Percentiles rank a stretch among this genome's conserved stretches.
Evolutionary conservation across 2,113 vertebrate species (phyloP).

Genomic region (Origma solitaria): DNA sequence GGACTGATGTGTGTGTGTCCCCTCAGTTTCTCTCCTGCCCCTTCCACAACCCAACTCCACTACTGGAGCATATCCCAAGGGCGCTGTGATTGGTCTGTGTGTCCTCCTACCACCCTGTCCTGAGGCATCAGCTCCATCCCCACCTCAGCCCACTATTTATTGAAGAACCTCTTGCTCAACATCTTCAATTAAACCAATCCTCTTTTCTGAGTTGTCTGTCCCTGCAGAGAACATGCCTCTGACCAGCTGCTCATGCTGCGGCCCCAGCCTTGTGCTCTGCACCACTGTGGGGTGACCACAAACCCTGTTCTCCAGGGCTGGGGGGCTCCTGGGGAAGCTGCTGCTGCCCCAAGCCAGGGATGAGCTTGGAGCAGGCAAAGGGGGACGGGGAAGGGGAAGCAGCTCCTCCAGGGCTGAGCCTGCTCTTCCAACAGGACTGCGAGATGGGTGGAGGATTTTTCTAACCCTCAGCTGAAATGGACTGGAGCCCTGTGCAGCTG

Average conservation of each 20-base stretch:
- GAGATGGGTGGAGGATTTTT: neutral
- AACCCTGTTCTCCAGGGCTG: fast-evolving
- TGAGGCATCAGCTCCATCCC: neutral
- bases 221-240: neutral
- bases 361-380: neutral
- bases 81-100: neutral
- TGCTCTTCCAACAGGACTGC: too few species aligned
- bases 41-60: neutral
- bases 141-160: neutral
- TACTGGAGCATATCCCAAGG: neutral
- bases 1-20: neutral
- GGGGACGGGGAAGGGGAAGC: neutral
- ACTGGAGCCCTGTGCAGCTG: neutral
- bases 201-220: neutral
- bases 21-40: neutral
- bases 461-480: neutral
- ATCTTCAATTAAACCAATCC: neutral
- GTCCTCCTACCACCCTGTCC: neutral
- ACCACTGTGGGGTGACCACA: fast-evolving
- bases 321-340: neutral
- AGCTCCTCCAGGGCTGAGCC: neutral
- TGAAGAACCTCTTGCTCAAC: neutral
- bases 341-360: neutral
- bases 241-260: fast-evolving
- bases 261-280: neutral